Base-by-base conservation (phyloP, 2,888 invertebrate species). In the Tetragonula carbonaria region DNA sequence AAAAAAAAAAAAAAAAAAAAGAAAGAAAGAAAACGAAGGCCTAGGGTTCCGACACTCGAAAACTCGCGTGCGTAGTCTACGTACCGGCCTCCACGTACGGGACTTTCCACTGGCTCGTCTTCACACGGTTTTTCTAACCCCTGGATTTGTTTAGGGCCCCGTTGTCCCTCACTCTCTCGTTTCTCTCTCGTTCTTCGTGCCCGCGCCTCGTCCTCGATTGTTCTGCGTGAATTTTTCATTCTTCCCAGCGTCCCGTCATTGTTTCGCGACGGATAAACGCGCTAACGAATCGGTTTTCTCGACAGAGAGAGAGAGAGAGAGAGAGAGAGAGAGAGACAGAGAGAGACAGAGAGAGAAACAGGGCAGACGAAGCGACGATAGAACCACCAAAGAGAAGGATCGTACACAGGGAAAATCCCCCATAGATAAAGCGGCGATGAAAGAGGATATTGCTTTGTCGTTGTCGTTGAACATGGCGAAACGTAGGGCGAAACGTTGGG, bases 71-170 rank as follows among this genome's bases (percentile, higher is more conserved):
- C 38, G 6, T 38, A 38, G 38, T 82, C 74, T 62, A 70, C 76
- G 74, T 82, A 86, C 88, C 74, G 77, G 79, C 28, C 85, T 88
- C 86, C 85, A 68, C 75, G 82, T 85, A 84, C 87, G 86, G 87
- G 83, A 88, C 84, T 88, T 86, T 89, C 67, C 80, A 80, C 82
- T 62, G 45, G 23, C n/a, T 83, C 83, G 68, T 80, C 85, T 89
- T 89, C 89, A 72, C 88, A 88, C 88, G 87, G 78, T 81, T 88
- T 74, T 76, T 88, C 80, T 77, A 62, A n/a, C 70, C 73, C 53
- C 76, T 23, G 53, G 71, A 82, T 85, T 86, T 84, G 68, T 79
- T 83, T 82, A 81, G 77, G 50, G 18, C 23, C 13, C 33, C 71
- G 28, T 23, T 33, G 33, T 16, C 28, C 23, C n/a, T 16, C 16